phyloP scores from a whole-genome alignment of 2,888 invertebrate species.

The Seira musarum region DNA sequence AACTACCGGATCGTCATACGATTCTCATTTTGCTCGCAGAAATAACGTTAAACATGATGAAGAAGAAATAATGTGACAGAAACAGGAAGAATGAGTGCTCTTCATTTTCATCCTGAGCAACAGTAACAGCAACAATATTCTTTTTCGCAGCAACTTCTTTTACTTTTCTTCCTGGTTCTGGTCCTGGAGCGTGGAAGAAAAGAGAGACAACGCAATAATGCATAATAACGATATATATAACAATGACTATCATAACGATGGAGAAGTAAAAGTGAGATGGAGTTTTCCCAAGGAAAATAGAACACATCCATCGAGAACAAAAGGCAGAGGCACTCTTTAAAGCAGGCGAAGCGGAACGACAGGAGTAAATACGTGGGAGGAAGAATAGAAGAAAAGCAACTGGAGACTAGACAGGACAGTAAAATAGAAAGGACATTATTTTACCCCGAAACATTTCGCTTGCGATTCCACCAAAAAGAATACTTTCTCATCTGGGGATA shows the following conservation, averaged over 20 bases:
- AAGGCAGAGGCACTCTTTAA: constrained; percentile 5
- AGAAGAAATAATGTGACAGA: constrained; percentile 51
- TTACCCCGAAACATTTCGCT: constrained; percentile 61
- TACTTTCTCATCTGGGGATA: constrained; percentile 59
- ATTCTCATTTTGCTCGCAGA: no score
- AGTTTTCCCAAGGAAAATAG: constrained; percentile 36
- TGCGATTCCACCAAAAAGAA: no score
- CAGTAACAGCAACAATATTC: constrained; percentile 20
- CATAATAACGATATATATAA: constrained; percentile 55
- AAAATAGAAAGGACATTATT: constrained; percentile 65
- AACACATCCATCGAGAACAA: constrained; percentile 23
- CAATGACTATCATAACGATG: constrained; percentile 32
- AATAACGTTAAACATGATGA: constrained; percentile 43
- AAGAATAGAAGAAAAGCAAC: constrained; percentile 30
- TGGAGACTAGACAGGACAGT: constrained; percentile 62
- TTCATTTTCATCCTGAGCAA: constrained; percentile 11
- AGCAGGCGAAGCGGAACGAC: constrained; percentile 12
- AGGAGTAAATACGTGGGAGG: constrained; percentile 22
- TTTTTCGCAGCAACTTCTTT: constrained; percentile 13
- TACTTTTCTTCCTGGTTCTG: constrained; percentile 1
- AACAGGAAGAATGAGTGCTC: constrained; percentile 57
- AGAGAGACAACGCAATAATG: constrained; percentile 52
- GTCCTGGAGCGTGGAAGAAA: neutral
- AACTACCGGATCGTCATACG: constrained; percentile 23
- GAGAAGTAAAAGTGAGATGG: constrained; percentile 45